phyloP scores from a whole-genome alignment of 2,797 vertebrate species.

The Peromyscus nudipes region DNA sequence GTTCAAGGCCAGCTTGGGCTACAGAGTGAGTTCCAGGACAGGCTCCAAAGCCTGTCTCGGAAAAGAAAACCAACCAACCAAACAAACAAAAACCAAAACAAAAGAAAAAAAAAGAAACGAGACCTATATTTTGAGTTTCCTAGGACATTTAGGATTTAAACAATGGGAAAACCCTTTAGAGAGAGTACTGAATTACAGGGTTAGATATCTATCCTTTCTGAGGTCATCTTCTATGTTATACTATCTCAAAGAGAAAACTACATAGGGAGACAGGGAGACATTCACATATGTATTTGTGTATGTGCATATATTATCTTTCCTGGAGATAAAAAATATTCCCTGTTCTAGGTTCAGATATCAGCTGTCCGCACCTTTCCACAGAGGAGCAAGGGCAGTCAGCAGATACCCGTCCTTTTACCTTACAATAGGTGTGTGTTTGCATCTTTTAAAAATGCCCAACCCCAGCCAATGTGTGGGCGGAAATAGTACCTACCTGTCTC shows the following conservation, averaged over 20 bases:
- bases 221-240: background rate
- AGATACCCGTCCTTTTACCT: conserved; percentile 54
- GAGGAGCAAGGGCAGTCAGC: conserved; percentile 61
- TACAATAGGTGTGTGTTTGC: conserved; percentile 36
- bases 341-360: conserved; percentile 44
- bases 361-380: conserved; percentile 13
- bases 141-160: conserved; percentile 32
- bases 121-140: background rate
- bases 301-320: background rate
- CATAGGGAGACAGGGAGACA: conserved; percentile 9
- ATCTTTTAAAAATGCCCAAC: conserved; percentile 54
- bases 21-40: too few relatives aligned
- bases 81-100: too few relatives aligned
- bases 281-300: background rate
- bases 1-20: too few relatives aligned
- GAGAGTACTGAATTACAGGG: conserved; percentile 26
- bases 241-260: conserved; percentile 64
- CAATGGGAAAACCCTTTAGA: conserved; percentile 25
- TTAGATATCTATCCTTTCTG: conserved; percentile 31
- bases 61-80: too few relatives aligned
- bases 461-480: conserved; percentile 59
- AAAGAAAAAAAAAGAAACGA: background rate
- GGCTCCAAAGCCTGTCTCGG: too few relatives aligned
- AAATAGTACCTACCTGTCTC: conserved; percentile 45
- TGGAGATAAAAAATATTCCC: conserved; percentile 58